These are phyloP conservation scores for Eurystomus glaucurus DNA, from an alignment of 2,797 vertebrate species.

Conservation along the genomic window DNA sequence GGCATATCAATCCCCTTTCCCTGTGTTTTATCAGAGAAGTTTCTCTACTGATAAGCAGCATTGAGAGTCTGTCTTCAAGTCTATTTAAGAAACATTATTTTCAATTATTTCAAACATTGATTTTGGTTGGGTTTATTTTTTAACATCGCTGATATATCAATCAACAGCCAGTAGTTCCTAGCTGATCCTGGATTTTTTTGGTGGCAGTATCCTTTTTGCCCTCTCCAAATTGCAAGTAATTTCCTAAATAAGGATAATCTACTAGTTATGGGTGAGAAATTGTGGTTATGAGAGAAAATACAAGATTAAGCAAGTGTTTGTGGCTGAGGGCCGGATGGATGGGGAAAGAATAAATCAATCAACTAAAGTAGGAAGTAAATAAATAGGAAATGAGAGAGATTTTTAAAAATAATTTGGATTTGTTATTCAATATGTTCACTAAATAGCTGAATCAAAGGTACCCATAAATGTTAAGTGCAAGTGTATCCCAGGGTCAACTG, in stretches of 20 bases:
- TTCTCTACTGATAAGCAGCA: neutral
- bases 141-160: neutral
- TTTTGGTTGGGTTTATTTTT: neutral
- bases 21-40: neutral
- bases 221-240: conserved; percentile 33
- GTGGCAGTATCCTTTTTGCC: neutral
- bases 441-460: neutral
- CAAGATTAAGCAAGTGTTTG: conserved; percentile 55
- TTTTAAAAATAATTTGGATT: neutral
- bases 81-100: neutral
- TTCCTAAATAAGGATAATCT: conserved; percentile 57
- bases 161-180: neutral
- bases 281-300: conserved; percentile 49
- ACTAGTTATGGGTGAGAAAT: conserved; percentile 51
- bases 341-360: conserved; percentile 9
- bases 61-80: neutral
- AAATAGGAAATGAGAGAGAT: neutral
- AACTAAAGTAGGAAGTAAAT: neutral
- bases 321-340: neutral
- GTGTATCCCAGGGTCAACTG: neutral
- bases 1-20: neutral
- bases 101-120: neutral
- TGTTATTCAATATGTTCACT: neutral
- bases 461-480: neutral
- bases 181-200: neutral